Conservation (phyloP, 2,888 invertebrate species). For the Protonemura montana region DNA sequence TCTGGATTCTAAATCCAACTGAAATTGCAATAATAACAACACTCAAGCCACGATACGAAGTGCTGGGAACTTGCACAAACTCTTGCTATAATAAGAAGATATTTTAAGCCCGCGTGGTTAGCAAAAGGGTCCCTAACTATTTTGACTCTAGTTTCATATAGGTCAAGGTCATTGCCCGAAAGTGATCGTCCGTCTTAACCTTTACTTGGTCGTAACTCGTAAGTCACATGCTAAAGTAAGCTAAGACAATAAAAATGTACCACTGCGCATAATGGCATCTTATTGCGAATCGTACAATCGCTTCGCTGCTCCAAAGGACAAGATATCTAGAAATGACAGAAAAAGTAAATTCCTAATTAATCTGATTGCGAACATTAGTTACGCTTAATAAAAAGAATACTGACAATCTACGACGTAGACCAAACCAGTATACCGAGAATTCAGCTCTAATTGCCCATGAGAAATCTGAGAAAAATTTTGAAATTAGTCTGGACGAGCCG, state of each 20-base stretch:
- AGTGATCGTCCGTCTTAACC: background rate
- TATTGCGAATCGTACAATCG: no score
- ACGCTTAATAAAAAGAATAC: background rate
- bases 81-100: background rate
- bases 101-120: background rate
- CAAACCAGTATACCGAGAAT: background rate
- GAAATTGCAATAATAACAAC: slow-evolving; percentile 1
- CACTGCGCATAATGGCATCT: no score
- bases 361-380: background rate
- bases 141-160: background rate
- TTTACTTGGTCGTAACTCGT: background rate
- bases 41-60: background rate
- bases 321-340: background rate
- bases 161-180: background rate
- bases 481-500: background rate
- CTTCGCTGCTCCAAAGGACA: background rate
- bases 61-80: background rate
- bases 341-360: background rate
- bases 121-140: background rate
- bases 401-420: background rate
- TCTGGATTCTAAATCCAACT: background rate
- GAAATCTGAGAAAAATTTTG: background rate
- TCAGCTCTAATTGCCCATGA: background rate
- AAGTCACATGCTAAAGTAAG: background rate
- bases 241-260: background rate